These are phyloP conservation scores for Onychomys arenicola DNA, from an alignment of 2,797 vertebrate species.

Conservation along the genomic window DNA sequence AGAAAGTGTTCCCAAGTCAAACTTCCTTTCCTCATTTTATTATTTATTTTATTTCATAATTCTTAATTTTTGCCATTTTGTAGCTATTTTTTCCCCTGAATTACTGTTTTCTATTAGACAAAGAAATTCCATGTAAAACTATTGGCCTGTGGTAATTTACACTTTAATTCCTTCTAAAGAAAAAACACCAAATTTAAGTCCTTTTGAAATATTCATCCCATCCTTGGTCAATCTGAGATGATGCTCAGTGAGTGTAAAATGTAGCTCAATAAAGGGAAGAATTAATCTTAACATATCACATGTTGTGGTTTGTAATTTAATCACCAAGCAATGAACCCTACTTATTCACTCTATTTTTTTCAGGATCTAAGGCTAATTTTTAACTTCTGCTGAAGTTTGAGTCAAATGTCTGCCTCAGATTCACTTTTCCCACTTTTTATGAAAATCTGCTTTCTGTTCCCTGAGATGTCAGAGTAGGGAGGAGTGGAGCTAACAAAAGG, in stretches of 20 bases:
- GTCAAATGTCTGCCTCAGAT: conserved; percentile 19
- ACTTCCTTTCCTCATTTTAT: background rate
- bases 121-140: background rate
- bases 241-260: background rate
- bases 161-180: background rate
- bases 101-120: conserved; percentile 14
- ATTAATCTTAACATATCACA: background rate
- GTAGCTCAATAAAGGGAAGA: conserved; percentile 20
- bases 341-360: conserved; percentile 22
- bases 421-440: conserved; percentile 20
- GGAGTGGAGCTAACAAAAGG: background rate
- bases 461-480: background rate
- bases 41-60: background rate
- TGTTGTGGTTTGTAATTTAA: conserved; percentile 29
- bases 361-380: background rate
- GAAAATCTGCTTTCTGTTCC: background rate
- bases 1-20: conserved; percentile 2
- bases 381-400: background rate
- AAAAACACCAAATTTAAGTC: background rate
- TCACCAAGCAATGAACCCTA: background rate
- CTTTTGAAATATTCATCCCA: background rate
- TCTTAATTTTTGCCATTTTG: conserved; percentile 6
- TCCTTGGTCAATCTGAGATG: conserved; percentile 21
- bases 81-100: conserved; percentile 11
- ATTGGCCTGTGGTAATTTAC: background rate